Percentiles rank a stretch among this genome's conserved stretches.
Conservation (phyloP, 1,140 invertebrate species). For the Nasonia vitripennis region DNA sequence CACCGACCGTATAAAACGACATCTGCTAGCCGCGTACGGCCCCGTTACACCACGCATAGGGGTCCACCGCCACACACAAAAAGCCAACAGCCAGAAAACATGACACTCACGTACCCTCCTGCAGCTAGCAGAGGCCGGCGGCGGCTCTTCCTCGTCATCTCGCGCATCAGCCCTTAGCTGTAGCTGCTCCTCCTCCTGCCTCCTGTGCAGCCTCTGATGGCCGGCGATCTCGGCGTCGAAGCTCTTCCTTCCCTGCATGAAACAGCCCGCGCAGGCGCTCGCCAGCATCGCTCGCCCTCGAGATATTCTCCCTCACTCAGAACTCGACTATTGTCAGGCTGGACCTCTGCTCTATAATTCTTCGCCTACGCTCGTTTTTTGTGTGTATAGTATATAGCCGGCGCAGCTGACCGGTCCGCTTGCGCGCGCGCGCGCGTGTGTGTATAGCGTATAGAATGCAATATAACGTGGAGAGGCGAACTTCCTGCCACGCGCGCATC, state of each 20-base stretch:
- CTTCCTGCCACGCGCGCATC: slow-evolving; percentile 18
- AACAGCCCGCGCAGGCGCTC: slow-evolving; percentile 35
- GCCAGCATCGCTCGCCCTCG: slow-evolving; percentile 7
- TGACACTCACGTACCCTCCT: neutral
- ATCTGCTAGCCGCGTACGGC: neutral
- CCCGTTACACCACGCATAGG: no score
- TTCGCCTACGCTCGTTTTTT: neutral
- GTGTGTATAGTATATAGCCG: neutral
- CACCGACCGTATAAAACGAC: neutral
- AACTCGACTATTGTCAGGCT: neutral
- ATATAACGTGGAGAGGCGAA: neutral
- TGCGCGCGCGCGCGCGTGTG: neutral
- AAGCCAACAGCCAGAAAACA: neutral
- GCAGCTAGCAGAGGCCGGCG: neutral
- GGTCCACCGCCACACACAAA: no score
- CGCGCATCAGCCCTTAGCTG: neutral
- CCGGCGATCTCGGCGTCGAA: slow-evolving; percentile 20
- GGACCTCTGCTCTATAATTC: neutral
- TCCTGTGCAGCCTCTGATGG: neutral
- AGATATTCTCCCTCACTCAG: no score
- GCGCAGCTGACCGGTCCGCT: neutral
- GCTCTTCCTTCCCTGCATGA: slow-evolving; percentile 34
- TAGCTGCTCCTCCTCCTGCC: neutral
- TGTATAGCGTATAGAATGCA: neutral
- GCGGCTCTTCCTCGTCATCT: neutral